Evolutionary conservation across 2,888 invertebrate genomes (phyloP).

Genomic region (Pristionchus mayeri): DNA sequence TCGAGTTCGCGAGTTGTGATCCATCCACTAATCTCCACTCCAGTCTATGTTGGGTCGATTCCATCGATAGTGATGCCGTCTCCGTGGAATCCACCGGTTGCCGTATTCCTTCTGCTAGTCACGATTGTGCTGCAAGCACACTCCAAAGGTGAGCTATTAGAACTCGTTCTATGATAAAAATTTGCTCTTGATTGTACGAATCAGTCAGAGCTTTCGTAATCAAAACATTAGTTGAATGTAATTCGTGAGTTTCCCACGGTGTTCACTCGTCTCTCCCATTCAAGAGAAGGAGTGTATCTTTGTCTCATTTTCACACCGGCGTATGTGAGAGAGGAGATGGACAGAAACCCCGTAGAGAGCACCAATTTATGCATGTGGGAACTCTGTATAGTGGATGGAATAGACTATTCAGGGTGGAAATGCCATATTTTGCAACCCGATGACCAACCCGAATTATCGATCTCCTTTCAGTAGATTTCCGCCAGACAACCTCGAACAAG

Average conservation of each 20-base stretch:
- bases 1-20: conserved; percentile 14
- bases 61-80: neutral
- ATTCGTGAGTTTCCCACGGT: conserved; percentile 23
- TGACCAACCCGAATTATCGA: neutral
- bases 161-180: too few relatives aligned
- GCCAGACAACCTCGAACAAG: conserved; percentile 74
- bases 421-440: neutral
- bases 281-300: conserved; percentile 10
- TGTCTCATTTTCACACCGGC: conserved; percentile 39
- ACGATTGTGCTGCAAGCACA: conserved; percentile 5
- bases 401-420: neutral
- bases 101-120: neutral
- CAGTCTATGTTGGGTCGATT: conserved; percentile 26
- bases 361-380: conserved; percentile 38
- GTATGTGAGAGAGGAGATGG: neutral
- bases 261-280: conserved; percentile 29
- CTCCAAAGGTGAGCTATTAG: neutral
- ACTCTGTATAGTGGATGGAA: conserved; percentile 21
- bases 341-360: conserved; percentile 32
- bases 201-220: neutral
- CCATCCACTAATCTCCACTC: neutral
- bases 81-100: neutral
- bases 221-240: neutral
- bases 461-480: conserved; percentile 63
- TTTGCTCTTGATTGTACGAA: neutral